These are phyloP conservation scores for Cordilura impudica DNA, from an alignment of 2,888 invertebrate species.

Conservation along the genomic window DNA sequence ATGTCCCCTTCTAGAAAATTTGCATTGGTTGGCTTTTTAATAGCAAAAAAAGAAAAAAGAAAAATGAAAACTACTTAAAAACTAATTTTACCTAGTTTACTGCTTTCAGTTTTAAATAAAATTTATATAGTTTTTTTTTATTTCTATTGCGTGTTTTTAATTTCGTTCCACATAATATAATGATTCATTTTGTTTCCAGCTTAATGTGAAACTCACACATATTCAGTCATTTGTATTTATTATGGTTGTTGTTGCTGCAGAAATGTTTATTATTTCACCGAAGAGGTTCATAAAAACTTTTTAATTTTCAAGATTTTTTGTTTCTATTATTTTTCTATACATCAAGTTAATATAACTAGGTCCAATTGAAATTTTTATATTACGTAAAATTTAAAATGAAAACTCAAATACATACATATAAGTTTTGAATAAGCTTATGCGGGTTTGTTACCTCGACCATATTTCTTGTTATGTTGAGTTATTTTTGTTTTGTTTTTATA, in stretches of 20 bases:
- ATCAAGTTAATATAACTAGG: not conserved
- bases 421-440: slow-evolving; percentile 33
- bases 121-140: not conserved
- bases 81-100: not conserved
- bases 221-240: slow-evolving; percentile 14
- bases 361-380: not conserved
- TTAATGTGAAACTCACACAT: not conserved
- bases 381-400: not conserved
- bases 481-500: not conserved
- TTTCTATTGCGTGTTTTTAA: slow-evolving; percentile 9
- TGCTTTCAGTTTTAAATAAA: not conserved
- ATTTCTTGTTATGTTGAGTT: not conserved
- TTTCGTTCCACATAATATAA: not conserved
- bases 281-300: slow-evolving; percentile 39
- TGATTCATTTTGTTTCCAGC: slow-evolving; percentile 22
- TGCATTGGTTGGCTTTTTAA: not conserved
- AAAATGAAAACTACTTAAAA: not conserved
- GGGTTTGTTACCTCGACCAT: not conserved
- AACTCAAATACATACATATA: too few species aligned
- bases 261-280: slow-evolving; percentile 26
- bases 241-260: not conserved
- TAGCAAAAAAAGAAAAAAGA: not conserved
- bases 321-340: not conserved
- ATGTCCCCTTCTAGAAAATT: not conserved
- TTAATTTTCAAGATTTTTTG: not conserved